Evolutionary conservation across 2,888 invertebrate genomes (phyloP).

Genomic region (Megamerina dolium): DNA sequence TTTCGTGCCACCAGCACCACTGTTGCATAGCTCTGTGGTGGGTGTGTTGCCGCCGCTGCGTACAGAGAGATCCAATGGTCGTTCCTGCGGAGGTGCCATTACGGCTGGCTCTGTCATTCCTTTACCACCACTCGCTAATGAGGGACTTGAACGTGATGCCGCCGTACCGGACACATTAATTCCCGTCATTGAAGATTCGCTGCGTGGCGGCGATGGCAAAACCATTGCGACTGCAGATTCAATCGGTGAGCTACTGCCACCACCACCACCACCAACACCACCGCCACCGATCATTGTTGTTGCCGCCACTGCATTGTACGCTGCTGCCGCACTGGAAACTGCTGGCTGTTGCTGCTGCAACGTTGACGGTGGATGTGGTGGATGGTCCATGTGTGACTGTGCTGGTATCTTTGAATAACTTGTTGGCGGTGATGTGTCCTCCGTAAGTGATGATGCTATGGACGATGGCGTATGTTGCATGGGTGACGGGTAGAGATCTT

Average conservation of each 20-base stretch:
- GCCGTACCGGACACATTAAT: conserved; percentile 22
- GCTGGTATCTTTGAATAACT: conserved; percentile 5
- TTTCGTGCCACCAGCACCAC: conserved; percentile 36
- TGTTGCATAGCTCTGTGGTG: conserved; percentile 35
- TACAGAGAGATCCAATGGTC: conserved; percentile 78
- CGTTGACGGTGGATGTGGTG: conserved; percentile 18
- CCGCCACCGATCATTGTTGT: conserved; percentile 1
- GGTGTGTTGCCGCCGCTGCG: conserved; percentile 40
- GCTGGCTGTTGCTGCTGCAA: conserved; percentile 14
- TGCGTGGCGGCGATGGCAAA: conserved; percentile 41
- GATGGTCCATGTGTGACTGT: conserved; percentile 23
- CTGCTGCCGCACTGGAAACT: conserved; percentile 16
- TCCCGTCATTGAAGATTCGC: conserved; percentile 38
- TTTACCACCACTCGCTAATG: conserved; percentile 22
- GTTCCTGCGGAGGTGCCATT: conserved; percentile 65
- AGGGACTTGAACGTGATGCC: conserved; percentile 24
- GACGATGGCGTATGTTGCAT: conserved; percentile 45
- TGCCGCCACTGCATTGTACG: conserved; percentile 20
- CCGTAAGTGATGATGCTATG: conserved; percentile 38
- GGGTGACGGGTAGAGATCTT: conserved; percentile 54
- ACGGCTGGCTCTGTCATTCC: conserved; percentile 26
- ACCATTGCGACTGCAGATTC: conserved; percentile 28
- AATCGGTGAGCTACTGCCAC: conserved; percentile 17
- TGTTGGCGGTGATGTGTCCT: conserved; percentile 38
- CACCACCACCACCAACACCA: neutral